Evolutionary conservation across 2,797 vertebrate genomes (phyloP), one percentile per base, ranked within the genome.

Genomic region (Jordanella pulchra): DNA sequence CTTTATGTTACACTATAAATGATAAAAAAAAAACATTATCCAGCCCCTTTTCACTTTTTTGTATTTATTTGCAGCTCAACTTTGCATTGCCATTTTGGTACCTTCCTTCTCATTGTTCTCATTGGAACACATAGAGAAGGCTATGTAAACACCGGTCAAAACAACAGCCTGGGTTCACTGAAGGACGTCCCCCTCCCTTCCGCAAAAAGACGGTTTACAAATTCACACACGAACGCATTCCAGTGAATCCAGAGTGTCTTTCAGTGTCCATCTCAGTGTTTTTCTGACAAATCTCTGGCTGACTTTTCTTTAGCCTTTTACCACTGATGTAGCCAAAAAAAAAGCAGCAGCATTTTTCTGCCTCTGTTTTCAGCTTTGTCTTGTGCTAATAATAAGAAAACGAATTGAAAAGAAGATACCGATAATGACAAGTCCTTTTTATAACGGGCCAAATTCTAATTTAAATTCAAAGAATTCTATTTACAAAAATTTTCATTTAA

Each of bases 171-270:
- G 55, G 75, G 73, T 70, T 68, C 71, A 82, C 23, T 74, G 84
- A 87, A 84, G 80, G 89, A 88, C 86, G 78, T 82, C 77, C 82
- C 77, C 84, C 92, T 89, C 92, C 90, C 91, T 91, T 93, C 90
- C 90, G 81, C 75, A 75, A 47, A 61, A 84, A 44, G 51, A 73
- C 71, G 67, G 73, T 65, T 80, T 84, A 86, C 79, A 85, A 79
- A 81, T 72, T 67, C 65, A 70, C 42, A 54, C 76, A 75, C 72
- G 7, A 50, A 80, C 83, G 78, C 86, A 88, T 87, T 89, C 82
- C 86, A 70, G 25, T n/a, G 12, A 25, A 13, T 61, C 21, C 58
- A 65, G 47, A 30, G 45, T 44, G 69, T 84, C 74, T 74, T 75
- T 71, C 51, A 65, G 21, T 25, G 58, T 72, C 53, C 77, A 76